phyloP scores from a whole-genome alignment of 2,797 vertebrate species.

The Artibeus jamaicensis region DNA sequence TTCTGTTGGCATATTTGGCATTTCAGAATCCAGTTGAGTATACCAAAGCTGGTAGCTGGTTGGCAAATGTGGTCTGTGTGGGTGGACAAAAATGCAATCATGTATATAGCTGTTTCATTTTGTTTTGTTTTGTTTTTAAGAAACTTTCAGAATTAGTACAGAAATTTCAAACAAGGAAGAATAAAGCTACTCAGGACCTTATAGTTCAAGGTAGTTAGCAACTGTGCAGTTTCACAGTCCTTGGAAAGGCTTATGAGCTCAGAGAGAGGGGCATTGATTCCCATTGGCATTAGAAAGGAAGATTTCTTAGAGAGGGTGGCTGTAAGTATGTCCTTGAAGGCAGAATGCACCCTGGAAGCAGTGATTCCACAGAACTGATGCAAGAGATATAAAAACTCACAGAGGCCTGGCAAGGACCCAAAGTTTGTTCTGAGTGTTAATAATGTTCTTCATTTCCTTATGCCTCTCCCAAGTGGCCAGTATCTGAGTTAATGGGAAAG shows the following conservation, averaged over 20 bases:
- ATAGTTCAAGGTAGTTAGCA: not conserved
- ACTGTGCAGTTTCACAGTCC: not conserved
- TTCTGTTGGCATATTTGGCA: not conserved
- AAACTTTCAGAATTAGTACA: not conserved
- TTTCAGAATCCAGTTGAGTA: not conserved
- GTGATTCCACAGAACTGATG: not conserved
- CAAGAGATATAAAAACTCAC: not conserved
- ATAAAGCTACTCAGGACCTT: not conserved
- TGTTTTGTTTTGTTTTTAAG: constrained; percentile 23
- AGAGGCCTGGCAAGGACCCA: not conserved
- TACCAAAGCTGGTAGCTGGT: not conserved
- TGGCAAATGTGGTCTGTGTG: not conserved
- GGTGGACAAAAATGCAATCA: not conserved
- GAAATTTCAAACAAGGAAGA: not conserved
- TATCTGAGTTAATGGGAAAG: not conserved
- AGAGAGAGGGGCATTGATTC: not conserved
- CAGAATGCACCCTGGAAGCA: not conserved
- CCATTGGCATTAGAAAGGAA: not conserved
- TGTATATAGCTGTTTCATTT: not conserved
- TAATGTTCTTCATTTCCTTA: not conserved
- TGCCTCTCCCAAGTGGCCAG: not conserved
- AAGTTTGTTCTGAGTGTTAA: not conserved
- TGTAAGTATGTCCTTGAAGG: not conserved
- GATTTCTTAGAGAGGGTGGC: not conserved
- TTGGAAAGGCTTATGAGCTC: not conserved